A percentile compares a stretch with the other conserved stretches of the same genome.
Evolutionary conservation across 2,113 vertebrate genomes (phyloP).

Genomic region (Chelonoidis abingdonii): DNA sequence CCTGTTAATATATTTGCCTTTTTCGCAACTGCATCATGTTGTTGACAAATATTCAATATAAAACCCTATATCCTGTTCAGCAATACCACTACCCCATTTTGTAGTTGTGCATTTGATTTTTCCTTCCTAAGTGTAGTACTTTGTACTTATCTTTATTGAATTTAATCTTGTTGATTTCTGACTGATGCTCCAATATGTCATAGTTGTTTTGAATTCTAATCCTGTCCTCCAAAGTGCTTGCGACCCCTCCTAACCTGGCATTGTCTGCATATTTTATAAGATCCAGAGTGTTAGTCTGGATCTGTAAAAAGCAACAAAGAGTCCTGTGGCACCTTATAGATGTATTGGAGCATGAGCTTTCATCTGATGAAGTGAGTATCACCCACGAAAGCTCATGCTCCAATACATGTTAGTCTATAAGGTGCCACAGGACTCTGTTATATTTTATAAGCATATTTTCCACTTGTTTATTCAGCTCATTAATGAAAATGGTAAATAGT

Average conservation of each 20-base stretch:
- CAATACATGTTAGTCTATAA: no score
- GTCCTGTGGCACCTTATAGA: no score
- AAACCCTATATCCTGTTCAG: neutral
- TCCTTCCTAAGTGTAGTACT: neutral
- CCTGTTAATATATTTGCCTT: neutral
- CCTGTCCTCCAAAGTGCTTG: neutral
- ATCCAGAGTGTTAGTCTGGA: no score
- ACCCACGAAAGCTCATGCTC: no score
- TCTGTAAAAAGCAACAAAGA: no score
- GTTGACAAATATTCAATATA: neutral
- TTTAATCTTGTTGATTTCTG: neutral
- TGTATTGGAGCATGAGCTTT: no score
- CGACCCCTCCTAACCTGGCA: neutral
- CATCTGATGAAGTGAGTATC: no score
- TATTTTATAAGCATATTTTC: neutral
- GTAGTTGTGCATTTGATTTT: neutral
- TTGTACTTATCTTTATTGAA: neutral
- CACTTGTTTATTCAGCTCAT: neutral
- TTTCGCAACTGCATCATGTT: neutral
- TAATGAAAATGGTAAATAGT: neutral
- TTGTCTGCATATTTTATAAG: neutral
- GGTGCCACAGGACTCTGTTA: no score
- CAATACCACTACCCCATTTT: neutral
- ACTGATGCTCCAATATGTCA: neutral
- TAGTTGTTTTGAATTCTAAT: neutral